Conservation (phyloP, 23 tunicate genomes). For the Ascidia mentula region DNA sequence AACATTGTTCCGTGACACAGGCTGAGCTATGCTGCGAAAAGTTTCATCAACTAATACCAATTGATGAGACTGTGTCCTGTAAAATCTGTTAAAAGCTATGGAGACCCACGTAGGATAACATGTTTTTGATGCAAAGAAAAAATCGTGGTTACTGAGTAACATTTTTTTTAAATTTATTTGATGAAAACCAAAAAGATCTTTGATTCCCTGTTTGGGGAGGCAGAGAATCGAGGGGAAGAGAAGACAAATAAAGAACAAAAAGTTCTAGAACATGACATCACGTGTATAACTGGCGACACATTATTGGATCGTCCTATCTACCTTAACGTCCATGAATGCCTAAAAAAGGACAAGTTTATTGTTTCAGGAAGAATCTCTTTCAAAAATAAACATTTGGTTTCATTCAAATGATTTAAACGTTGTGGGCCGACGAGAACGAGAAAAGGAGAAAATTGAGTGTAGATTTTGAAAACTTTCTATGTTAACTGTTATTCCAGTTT, state of each 20-base stretch:
- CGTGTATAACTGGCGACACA: background rate
- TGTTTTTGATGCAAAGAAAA: no score
- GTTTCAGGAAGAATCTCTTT: background rate
- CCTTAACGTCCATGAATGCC: background rate
- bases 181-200: background rate
- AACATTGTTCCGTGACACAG: no score
- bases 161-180: no score
- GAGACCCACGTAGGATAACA: no score
- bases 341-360: background rate
- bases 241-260: background rate
- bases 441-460: background rate
- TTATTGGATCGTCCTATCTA: background rate
- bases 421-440: background rate
- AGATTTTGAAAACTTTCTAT: background rate
- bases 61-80: no score
- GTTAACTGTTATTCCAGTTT: background rate
- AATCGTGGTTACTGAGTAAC: no score
- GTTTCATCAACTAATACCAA: no score
- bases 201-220: background rate
- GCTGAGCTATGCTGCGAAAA: no score
- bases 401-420: background rate
- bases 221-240: background rate
- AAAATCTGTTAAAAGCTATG: no score
- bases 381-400: background rate
- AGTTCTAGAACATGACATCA: background rate